These are phyloP conservation scores for Xiphophorus couchianus DNA, from an alignment of 2,113 vertebrate genomes.

Conservation along the genomic window DNA sequence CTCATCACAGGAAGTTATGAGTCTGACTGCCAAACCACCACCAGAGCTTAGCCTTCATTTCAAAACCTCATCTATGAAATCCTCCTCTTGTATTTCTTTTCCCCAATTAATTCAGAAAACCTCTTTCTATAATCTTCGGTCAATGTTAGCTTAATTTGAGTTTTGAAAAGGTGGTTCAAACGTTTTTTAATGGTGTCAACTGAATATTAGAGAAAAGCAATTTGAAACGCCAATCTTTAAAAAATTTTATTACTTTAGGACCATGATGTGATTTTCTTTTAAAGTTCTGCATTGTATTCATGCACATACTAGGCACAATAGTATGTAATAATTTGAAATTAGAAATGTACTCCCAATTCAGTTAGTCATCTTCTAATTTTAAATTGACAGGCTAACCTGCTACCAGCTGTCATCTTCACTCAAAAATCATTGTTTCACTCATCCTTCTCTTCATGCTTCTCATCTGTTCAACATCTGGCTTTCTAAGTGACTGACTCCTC, in stretches of 20 bases:
- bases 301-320: too few relatives aligned
- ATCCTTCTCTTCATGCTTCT: conserved; percentile 36
- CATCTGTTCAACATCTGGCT: conserved; percentile 58
- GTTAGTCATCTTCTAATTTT: conserved; percentile 33
- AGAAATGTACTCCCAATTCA: conserved; percentile 22
- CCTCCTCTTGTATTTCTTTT: conserved; percentile 12
- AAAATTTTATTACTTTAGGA: too few relatives aligned
- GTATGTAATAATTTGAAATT: background rate
- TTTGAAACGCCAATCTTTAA: background rate
- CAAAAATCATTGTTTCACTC: conserved; percentile 25
- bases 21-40: conserved; percentile 29
- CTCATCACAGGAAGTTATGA: conserved; percentile 56
- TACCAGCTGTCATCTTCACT: conserved; percentile 46
- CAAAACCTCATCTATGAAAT: conserved; percentile 15
- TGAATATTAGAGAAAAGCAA: background rate
- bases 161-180: background rate
- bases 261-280: too few relatives aligned
- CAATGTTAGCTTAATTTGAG: conserved; percentile 13
- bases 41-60: conserved; percentile 28
- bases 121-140: background rate
- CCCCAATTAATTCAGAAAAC: background rate
- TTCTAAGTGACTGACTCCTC: conserved; percentile 43
- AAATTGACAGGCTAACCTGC: conserved; percentile 51
- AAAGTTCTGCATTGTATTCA: too few relatives aligned
- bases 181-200: background rate